Conservation (phyloP, 2,797 vertebrate genomes). For the Sebastes jordani region DNA sequence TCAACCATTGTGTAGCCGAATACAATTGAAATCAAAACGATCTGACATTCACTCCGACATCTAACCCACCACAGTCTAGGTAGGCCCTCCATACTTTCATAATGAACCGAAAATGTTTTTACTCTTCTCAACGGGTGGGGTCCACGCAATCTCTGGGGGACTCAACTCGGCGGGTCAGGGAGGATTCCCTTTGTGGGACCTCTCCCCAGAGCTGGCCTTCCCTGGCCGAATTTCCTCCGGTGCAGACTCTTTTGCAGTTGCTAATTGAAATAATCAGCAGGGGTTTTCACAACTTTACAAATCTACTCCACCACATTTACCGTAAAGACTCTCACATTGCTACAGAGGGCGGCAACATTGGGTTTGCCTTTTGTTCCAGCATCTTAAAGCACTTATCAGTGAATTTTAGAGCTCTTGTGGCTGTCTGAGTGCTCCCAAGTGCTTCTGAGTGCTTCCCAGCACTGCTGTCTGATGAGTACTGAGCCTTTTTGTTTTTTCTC, state of each 20-base stretch:
- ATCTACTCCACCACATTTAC: background rate
- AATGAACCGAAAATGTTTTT: no score
- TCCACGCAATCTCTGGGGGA: no score
- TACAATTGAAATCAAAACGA: no score
- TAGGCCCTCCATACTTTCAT: no score
- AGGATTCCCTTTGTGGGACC: no score
- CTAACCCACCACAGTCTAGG: no score
- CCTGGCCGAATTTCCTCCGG: no score
- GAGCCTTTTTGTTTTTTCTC: background rate
- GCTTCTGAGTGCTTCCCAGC: background rate
- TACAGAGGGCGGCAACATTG: background rate
- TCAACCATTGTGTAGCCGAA: no score
- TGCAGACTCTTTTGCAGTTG: background rate
- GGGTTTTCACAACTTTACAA: background rate
- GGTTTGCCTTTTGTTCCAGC: background rate
- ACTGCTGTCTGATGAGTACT: background rate
- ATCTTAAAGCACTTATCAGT: constrained; percentile 6
- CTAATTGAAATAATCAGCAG: background rate
- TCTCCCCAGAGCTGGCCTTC: no score
- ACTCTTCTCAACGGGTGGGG: no score
- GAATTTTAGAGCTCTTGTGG: constrained; percentile 16
- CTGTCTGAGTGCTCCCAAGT: constrained; percentile 9
- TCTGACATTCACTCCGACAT: no score
- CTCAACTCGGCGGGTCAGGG: no score
- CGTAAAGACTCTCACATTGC: background rate